Evolutionary conservation across 2,113 vertebrate species (phyloP), one percentile per base, ranked within the genome.

Genomic region (Baryphthengus martii): DNA sequence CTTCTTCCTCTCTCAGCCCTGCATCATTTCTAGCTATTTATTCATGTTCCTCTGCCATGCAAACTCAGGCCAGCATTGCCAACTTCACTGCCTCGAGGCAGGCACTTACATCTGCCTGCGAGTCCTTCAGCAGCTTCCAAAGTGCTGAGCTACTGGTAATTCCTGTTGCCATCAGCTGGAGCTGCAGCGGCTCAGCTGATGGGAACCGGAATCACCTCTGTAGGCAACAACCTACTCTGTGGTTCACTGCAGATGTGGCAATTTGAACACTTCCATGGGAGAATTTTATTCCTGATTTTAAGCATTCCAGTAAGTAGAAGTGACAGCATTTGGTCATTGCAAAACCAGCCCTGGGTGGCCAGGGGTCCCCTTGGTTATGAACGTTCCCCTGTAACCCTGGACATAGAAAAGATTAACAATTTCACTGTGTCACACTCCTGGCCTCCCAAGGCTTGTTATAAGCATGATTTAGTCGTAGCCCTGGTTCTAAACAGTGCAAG

Each of bases 341-440:
- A 86, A 73, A 76, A 29, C 9, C 35, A 84, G 56, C n/a, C 45
- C 17, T 2, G 19, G 17, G 18, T 21, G 33, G 42, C 23, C 50
- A 74, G 24, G 35, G 37, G 77, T 39, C 7, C 11, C 44, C 37
- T 44, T 29, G 44, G 40, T 55, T 61, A 61, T 31, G 55, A 44
- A 0, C 0, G 1, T 35, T 90, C 72, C 65, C 40, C 59, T 65
- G 61, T 23, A 61, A 31, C 6, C 17, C 18, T 2, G 4, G 17
- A 52, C n/a, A 11, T 1, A n/a, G 49, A 68, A 39, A 4, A 80
- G 58, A 59, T 33, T 7, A 79, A 40, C 39, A 56, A 13, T 24
- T 73, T 45, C 29, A 10, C 31, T 42, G 15, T 76, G 50, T 9
- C 59, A 3, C 0, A 3, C 28, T 59, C 59, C 20, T 16, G 29